These are phyloP conservation scores for Drosophila vallismaia DNA, from an alignment of 2,888 invertebrate genomes.

Conservation along the genomic window DNA sequence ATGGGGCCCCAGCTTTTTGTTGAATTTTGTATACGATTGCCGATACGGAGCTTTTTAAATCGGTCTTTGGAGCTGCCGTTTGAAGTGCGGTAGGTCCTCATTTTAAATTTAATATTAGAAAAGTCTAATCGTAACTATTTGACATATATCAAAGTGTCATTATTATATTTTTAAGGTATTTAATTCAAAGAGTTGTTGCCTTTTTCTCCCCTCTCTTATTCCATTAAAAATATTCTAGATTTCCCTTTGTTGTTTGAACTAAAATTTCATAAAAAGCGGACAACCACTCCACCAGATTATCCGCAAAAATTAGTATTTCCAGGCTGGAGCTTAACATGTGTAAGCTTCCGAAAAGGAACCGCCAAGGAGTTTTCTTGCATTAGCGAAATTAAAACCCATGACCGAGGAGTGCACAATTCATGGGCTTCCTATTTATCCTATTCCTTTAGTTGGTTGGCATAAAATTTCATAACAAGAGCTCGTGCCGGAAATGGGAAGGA, in stretches of 20 bases:
- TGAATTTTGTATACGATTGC: constrained; percentile 14
- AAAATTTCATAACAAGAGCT: constrained; percentile 63
- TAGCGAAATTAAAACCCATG: constrained; percentile 59
- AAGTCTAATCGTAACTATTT: too few relatives aligned
- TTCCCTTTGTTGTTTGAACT: neutral
- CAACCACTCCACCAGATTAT: constrained; percentile 1
- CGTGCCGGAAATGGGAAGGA: constrained; percentile 65
- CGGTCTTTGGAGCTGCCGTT: neutral
- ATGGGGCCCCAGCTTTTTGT: constrained; percentile 49
- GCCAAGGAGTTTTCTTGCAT: constrained; percentile 34
- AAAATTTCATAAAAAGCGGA: neutral
- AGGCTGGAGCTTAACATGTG: constrained; percentile 4
- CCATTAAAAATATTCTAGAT: too few relatives aligned
- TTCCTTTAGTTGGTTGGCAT: constrained; percentile 58
- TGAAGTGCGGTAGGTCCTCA: neutral
- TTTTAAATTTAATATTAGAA: too few relatives aligned
- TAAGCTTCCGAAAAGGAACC: constrained; percentile 7
- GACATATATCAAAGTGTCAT: too few relatives aligned
- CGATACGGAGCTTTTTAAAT: constrained; percentile 6
- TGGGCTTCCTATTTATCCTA: constrained; percentile 35
- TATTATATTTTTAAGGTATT: too few relatives aligned
- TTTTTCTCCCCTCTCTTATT: too few relatives aligned
- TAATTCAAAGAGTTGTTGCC: too few relatives aligned
- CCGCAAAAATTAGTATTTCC: constrained; percentile 9
- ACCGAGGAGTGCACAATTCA: constrained; percentile 27